Percentiles rank a stretch among this genome's conserved stretches.
These are phyloP conservation scores for Tipula unca DNA, from an alignment of 2,888 invertebrate genomes.

Conservation along the genomic window DNA sequence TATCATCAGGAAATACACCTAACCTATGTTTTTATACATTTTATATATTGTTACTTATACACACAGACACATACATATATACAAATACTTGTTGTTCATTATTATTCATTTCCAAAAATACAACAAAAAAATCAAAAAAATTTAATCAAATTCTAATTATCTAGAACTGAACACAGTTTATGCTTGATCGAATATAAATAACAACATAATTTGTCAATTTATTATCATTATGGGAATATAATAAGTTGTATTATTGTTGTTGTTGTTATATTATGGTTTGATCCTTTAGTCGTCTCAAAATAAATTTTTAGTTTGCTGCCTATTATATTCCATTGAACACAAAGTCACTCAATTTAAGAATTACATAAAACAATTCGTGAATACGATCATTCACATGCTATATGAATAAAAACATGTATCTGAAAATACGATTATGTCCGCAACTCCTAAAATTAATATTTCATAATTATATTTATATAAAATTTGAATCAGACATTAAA, in stretches of 20 bases:
- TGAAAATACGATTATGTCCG: not conserved
- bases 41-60: not conserved
- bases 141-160: not conserved
- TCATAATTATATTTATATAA: not conserved
- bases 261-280: too few relatives aligned
- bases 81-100: not conserved
- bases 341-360: too few relatives aligned
- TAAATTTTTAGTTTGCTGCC: too few relatives aligned
- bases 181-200: not conserved
- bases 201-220: not conserved
- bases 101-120: not conserved
- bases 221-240: not conserved
- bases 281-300: too few relatives aligned
- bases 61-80: too few relatives aligned
- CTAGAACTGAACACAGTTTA: not conserved
- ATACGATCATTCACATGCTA: too few relatives aligned
- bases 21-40: not conserved
- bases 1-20: not conserved
- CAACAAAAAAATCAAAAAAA: not conserved
- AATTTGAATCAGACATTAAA: not conserved
- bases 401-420: too few relatives aligned
- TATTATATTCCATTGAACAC: too few relatives aligned
- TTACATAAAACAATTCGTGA: too few relatives aligned
- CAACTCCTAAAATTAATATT: not conserved
- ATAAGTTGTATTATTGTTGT: too few relatives aligned